Base-by-base conservation (phyloP, 2,113 vertebrate genomes). In the Austrofundulus limnaeus region DNA sequence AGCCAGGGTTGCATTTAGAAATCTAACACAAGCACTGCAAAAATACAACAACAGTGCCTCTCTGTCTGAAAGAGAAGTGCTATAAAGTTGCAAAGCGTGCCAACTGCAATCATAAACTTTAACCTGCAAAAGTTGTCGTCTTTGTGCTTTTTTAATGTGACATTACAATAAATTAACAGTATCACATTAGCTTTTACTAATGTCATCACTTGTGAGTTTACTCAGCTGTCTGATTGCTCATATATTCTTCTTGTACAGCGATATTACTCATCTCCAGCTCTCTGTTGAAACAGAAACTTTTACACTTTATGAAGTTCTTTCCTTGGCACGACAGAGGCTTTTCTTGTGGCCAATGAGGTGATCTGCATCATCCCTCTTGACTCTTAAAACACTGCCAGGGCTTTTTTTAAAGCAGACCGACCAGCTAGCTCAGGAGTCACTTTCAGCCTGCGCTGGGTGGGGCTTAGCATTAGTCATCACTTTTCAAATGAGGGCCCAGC, bases 381-480 rank as follows among this genome's bases (percentile, higher is more conserved):
- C 34, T 41, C 17, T 60, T 66, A 28, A 42, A 61, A 43, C 28
- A 45, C 39, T 37, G 51, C 39, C 41, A 28, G 51, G 37, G 51
- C 62, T 78, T 59, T 77, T 75, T n/a, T 78, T 70, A 59, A 70
- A 70, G 15, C 28, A 0, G 13, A 50, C 16, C 53, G 48, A 47
- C 21, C 34, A 51, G 63, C 20, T 16, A 20, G 69, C 60, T 10
- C 24, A 52, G 59, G 20, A 66, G 55, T 52, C 16, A 1, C 70
- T 67, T 77, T 42, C 70, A 77, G 75, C 46, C 34, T 67, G 70
- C 78, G 21, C 56, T 3, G 78, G 90, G 90, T 84, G 88, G 72
- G 83, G 82, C 70, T 12, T 15, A 52, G 67, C n/a, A 74, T 91
- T 81, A 91, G 76, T 91, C 90, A 90, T 83, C 68, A 70, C 55